These are phyloP conservation scores for Nymphicus hollandicus DNA, from an alignment of 2,113 vertebrate species.

Conservation along the genomic window DNA sequence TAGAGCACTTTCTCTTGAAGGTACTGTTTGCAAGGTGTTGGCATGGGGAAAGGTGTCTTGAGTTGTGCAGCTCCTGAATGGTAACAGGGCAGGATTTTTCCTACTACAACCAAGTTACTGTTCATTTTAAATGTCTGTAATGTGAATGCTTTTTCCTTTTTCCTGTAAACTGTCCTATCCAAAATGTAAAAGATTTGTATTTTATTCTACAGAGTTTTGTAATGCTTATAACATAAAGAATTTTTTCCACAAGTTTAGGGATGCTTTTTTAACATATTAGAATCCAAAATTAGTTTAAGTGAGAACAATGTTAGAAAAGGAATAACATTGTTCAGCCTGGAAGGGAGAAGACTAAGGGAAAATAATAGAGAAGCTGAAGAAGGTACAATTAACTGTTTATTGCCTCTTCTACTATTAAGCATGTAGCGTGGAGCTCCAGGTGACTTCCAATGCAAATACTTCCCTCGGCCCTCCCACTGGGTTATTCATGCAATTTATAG, in stretches of 20 bases:
- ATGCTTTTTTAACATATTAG: not conserved
- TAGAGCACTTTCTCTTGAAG: not conserved
- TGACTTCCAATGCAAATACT: not conserved
- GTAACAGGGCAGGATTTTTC: not conserved
- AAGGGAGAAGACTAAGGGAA: not conserved
- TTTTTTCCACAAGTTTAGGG: not conserved
- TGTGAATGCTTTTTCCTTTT: not conserved
- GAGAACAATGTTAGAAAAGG: not conserved
- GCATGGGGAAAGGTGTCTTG: not conserved
- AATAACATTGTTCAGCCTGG: not conserved
- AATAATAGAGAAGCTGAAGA: not conserved
- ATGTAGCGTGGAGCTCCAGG: not conserved
- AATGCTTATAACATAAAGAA: not conserved
- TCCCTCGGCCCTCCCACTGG: accelerated
- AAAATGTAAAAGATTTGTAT: not conserved
- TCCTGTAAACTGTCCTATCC: not conserved
- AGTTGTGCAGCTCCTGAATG: not conserved
- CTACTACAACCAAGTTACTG: not conserved
- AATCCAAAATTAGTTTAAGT: not conserved
- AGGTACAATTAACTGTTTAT: not conserved
- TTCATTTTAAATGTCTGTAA: not conserved
- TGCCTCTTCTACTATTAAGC: not conserved
- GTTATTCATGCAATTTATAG: not conserved
- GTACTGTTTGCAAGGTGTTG: not conserved
- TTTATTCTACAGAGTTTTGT: not conserved